Evolutionary conservation across 2,797 vertebrate species (phyloP), one percentile per base, ranked within the genome.

Genomic region (Macropodus opercularis): DNA sequence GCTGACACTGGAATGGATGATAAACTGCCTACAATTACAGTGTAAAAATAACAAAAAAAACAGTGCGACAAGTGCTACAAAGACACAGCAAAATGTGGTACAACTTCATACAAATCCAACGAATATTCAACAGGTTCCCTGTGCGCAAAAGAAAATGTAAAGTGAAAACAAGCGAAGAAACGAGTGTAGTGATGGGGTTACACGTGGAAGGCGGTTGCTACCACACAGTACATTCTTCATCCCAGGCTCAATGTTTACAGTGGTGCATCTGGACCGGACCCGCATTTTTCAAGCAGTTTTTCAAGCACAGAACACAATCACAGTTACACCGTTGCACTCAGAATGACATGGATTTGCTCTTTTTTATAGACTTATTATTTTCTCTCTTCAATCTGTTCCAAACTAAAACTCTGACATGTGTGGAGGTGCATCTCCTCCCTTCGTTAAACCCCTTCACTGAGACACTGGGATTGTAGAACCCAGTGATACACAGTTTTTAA

Each of bases 201-300:
- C 5, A 56, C 32, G 21, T 3, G 3, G 13, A 12, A 34, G 31
- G 6, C 32, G 40, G 57, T 41, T 58, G 68, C 62, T 63, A 77
- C 51, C 46, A 51, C 39, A 58, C 40, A 0, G 68, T 52, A 80
- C 81, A 79, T 79, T 85, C 75, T 61, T 70, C 55, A 36, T 55
- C 44, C 31, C 41, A 58, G n/a, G 60, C 26, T 47, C 52, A 49
- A 49, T 9, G 27, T 54, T 62, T 44, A 18, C 31, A 27, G 34
- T 10, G 14, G 57, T 3, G 3, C 1, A 35, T 59, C 42, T 35
- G n/a, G 4, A 43, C 34, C 40, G 63, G 36, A 43, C 26, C 38
- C 5, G 22, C 58, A 43, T 59, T 75, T 65, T n/a, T 58, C 59
- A 67, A 69, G 50, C 62, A 42, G 19, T 18, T n/a, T 72, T 65